Evolutionary conservation across 2,888 invertebrate species (phyloP), one percentile per base, ranked within the genome.

Genomic region (Caradrina clavipalpis): DNA sequence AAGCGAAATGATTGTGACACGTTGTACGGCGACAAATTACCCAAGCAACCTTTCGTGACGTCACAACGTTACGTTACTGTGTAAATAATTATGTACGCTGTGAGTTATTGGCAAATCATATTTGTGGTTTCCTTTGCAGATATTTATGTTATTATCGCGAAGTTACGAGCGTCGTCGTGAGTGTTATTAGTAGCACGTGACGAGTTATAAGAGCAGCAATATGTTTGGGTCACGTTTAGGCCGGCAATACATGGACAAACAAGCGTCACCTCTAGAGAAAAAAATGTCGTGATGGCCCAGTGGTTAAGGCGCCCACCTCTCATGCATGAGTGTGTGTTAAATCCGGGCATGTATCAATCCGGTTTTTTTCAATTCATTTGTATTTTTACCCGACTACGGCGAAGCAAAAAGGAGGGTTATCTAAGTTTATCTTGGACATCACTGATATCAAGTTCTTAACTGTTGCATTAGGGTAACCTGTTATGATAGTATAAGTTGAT

Each of bases 91-190:
- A 60, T 10, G 8, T 57, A 11, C n/a, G 58, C 10, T 69, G 58
- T 53, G n/a, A 54, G 17, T 61, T 69, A 81, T 63, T 31, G 65
- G 64, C 17, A 60, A 26, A 69, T 69, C 65, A 65, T 66, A 65
- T 62, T 63, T 54, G 22, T 19, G 76, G 56, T 21, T 62, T 59
- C 47, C 47, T 68, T 60, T n/a, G 22, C 55, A 51, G 69, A 64
- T 66, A 64, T 69, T 70, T 75, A 69, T 63, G 71, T 69, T 62
- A 58, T 66, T 75, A 63, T 78, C 71, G 69, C 50, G 60, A 72
- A 73, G 78, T 76, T 77, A 79, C 69, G 75, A 60, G 49, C 58
- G 15, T 26, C 58, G 15, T 26, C 65, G 64, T 58, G 60, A 74
- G 73, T 74, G 69, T 73, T 68, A 73, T 81, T 73, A 68, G 75